Percentiles rank a stretch among this genome's conserved stretches.
These are phyloP conservation scores for Shargacucullia verbasci DNA, from an alignment of 2,888 invertebrate species.

Conservation along the genomic window DNA sequence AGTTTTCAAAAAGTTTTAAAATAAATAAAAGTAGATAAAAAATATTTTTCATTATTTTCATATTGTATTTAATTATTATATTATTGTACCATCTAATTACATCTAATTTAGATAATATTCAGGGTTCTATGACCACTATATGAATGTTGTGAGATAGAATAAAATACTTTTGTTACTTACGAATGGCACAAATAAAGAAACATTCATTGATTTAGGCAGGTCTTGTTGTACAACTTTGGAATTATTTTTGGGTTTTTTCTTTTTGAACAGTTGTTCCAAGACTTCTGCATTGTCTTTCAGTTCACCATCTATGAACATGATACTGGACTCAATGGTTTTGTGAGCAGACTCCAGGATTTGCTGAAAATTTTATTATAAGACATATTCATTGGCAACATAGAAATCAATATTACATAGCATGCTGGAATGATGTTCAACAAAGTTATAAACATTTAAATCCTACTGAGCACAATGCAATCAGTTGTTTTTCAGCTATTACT, in stretches of 20 bases:
- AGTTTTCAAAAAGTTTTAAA: too few relatives aligned
- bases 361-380: conserved; percentile 73
- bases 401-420: not conserved
- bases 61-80: too few relatives aligned
- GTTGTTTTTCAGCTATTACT: too few relatives aligned
- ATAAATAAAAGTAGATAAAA: too few relatives aligned
- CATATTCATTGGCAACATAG: not conserved
- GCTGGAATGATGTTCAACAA: not conserved
- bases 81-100: too few relatives aligned
- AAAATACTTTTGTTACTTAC: conserved; percentile 82
- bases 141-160: too few relatives aligned
- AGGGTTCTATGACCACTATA: too few relatives aligned
- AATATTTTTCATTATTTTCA: too few relatives aligned
- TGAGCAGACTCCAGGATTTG: conserved; percentile 90
- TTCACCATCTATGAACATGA: conserved; percentile 93
- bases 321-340: conserved; percentile 89
- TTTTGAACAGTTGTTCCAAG: conserved; percentile 90
- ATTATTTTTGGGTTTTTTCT: conserved; percentile 87
- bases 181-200: conserved; percentile 92
- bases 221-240: conserved; percentile 79
- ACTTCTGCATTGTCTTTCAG: conserved; percentile 90
- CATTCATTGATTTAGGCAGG: conserved; percentile 88
- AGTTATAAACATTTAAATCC: too few relatives aligned
- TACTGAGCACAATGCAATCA: too few relatives aligned
- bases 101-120: too few relatives aligned